A percentile compares a stretch with the other conserved stretches of the same genome.
phyloP scores from a whole-genome alignment of 2,797 vertebrate genomes.

The Chiloscyllium punctatum region DNA sequence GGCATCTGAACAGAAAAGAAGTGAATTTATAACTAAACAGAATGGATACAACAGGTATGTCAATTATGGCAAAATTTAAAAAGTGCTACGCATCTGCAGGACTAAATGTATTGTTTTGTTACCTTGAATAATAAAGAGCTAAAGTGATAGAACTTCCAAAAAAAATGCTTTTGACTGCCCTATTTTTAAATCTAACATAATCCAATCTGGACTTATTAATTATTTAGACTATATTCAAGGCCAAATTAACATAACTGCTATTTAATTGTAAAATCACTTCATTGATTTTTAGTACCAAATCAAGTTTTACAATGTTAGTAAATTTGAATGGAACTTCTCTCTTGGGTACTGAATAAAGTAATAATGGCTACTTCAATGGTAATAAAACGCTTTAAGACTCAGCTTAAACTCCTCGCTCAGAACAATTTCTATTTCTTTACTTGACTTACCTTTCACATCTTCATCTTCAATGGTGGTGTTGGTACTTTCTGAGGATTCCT shows the following conservation, averaged over 20 bases:
- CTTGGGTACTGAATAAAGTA: not conserved
- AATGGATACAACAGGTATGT: not conserved
- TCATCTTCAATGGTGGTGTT: slow-evolving; percentile 97
- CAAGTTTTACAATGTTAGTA: not conserved
- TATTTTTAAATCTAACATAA: not conserved
- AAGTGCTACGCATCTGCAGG: not conserved
- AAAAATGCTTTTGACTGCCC: not conserved
- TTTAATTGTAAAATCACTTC: not conserved
- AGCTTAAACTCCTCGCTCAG: not conserved
- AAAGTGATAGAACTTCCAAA: not conserved
- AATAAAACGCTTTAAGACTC: not conserved
- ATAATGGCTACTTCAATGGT: not conserved
- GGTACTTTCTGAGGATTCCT: slow-evolving; percentile 94
- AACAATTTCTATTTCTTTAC: not conserved
- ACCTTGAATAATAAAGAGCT: too few relatives aligned
- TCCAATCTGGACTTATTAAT: not conserved
- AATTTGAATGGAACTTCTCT: not conserved
- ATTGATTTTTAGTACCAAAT: not conserved
- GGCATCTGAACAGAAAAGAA: slow-evolving; percentile 51
- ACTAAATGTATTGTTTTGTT: not conserved
- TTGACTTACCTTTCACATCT: slow-evolving; percentile 86
- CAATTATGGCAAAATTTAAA: slow-evolving; percentile 4
- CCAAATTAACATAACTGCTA: not conserved
- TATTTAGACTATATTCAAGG: not conserved
- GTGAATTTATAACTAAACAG: not conserved